These are phyloP conservation scores for Ectemnius lituratus DNA, from an alignment of 2,888 invertebrate species.

Conservation along the genomic window DNA sequence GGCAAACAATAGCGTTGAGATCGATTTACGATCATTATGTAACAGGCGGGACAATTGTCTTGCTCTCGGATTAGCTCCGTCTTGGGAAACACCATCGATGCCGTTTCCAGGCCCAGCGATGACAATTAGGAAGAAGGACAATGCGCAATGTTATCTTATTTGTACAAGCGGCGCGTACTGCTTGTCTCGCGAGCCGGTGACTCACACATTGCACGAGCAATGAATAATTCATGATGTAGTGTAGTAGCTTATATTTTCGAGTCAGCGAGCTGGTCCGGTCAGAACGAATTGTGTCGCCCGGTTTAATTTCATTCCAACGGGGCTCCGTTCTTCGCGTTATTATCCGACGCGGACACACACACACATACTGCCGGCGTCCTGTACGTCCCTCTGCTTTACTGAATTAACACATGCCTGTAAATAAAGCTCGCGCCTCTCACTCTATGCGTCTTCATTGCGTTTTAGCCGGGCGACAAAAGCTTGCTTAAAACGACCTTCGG, in stretches of 20 bases:
- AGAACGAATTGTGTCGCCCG: neutral
- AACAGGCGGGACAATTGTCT: neutral
- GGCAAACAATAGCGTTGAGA: neutral
- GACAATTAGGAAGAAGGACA: conserved; percentile 12
- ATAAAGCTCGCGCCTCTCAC: no score
- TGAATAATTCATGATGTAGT: conserved; percentile 39
- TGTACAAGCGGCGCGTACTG: conserved; percentile 25
- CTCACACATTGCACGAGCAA: conserved; percentile 21
- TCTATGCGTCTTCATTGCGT: no score
- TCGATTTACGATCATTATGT: neutral
- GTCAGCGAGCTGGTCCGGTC: neutral
- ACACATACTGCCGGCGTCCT: no score
- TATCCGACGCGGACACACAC: no score
- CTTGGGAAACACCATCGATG: neutral
- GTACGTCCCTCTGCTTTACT: no score
- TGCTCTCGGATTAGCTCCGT: neutral
- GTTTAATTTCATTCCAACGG: conserved; percentile 3
- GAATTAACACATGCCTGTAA: no score
- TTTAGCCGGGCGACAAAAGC: no score
- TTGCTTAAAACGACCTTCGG: no score
- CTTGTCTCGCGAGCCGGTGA: conserved; percentile 19
- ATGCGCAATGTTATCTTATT: conserved; percentile 28
- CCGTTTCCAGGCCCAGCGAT: neutral
- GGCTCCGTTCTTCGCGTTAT: neutral
- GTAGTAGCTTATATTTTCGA: conserved; percentile 5